Base-by-base conservation (phyloP, 1,140 invertebrate genomes). In the Kradibia gibbosae region DNA sequence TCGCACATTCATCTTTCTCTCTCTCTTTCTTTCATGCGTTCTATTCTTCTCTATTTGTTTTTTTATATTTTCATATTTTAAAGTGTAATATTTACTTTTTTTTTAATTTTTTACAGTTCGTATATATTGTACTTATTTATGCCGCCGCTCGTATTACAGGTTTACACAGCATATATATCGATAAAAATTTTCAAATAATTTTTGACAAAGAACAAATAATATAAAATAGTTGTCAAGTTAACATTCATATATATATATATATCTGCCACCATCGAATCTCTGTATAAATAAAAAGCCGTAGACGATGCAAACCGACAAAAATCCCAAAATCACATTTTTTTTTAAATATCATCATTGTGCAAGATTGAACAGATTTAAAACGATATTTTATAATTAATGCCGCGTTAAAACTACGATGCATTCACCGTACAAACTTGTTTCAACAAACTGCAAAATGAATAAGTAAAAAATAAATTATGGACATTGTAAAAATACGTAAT, bases 391-490 rank as follows among this genome's bases (percentile, higher is more conserved):
- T 77, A 13, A 36, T 36, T 71, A 71, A 77, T 71, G 39, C 20
- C 80, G 53, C 74, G 80, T 77, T 60, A 76, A 81, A 81, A 81
- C 53, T 77, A 50, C 80, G 73, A 77, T 81, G 76, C 60, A 45
- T 75, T 72, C 55, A 70, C 45, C 28, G 45, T 71, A 60, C 50
- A 77, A 53, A 81, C 22, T 77, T 39, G 76, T n/a, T 77, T 71
- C n/a, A 81, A 77, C 57, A 60, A 81, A 71, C 74, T 77, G 48
- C 62, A 72, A 81, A 81, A 70, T 81, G 71, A 53, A 31, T 71
- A 81, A 71, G 74, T 81, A 81, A 81, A 81, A 81, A 81, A 81
- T 77, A 81, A 45, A 77, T 60, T 10, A 67, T 81, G 72, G 48
- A 75, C 60, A 13, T 70, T 45, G n/a, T 42, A 62, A 75, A 39